Evolutionary conservation across 1,140 invertebrate genomes (phyloP), one percentile per base, ranked within the genome.

Genomic region (Anadara kagoshimensis): DNA sequence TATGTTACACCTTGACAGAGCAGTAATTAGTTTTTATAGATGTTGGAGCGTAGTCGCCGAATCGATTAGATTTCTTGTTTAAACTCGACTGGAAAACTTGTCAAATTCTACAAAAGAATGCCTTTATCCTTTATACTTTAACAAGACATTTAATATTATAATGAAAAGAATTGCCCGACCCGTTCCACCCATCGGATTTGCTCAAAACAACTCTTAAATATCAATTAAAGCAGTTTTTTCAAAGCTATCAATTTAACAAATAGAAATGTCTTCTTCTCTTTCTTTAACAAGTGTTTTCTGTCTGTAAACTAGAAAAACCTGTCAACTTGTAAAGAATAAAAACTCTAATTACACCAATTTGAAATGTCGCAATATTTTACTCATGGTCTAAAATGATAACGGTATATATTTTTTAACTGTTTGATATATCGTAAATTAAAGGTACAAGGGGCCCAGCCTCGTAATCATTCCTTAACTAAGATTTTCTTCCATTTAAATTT

Each of bases 191-290:
- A 45, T 29, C n/a, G 26, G 57, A 61, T 69, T 61, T 47, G 47
- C 67, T 44, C 57, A 61, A 69, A 69, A 59, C 57, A 36, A 59
- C 47, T 26, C 57, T 69, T 59, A 69, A 59, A 69, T 69, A 69
- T 69, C 67, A 69, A 69, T 69, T 69, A 69, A 69, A 43, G 29
- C 18, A 20, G 57, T 36, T 36, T 36, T 62, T 51, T 69, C 67
- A 69, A 69, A 51, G 67, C 67, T 69, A 69, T 69, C 67, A 62
- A 69, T 41, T 69, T 44, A 61, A 61, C 67, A 47, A 12, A 45
- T 43, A 44, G n/a, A 26, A 14, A 14, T 24, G 61, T 49, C 36
- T 63, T 63, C 18, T 63, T 45, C 45, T 63, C 7, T 26, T 36
- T 63, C 24, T 63, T 24, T 11, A 20, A 16, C 18, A n/a, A 63